These are phyloP conservation scores for Calyptomena viridis DNA, from an alignment of 2,113 vertebrate species.

Conservation along the genomic window DNA sequence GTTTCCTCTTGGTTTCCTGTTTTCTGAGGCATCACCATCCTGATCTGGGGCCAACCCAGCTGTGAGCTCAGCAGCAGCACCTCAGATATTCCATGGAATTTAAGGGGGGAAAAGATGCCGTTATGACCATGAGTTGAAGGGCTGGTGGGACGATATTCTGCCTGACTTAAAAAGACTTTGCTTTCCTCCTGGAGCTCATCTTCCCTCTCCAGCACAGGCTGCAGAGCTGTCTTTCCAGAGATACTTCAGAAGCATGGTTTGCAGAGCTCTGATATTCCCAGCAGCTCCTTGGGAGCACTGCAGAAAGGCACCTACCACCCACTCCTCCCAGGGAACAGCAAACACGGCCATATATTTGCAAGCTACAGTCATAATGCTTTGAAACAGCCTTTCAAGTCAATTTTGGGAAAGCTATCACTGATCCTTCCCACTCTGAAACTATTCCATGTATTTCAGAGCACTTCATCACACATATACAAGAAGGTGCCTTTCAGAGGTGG, in stretches of 20 bases:
- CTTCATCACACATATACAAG: not conserved
- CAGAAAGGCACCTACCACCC: slow-evolving; percentile 3
- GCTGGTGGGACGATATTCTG: not conserved
- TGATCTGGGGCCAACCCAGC: not conserved
- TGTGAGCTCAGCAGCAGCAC: not conserved
- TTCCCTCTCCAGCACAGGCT: not conserved
- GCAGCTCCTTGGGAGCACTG: not conserved
- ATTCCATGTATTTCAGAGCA: not conserved
- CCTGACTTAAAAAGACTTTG: not conserved
- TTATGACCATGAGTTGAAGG: not conserved
- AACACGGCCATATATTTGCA: not conserved
- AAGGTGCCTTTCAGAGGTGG: not conserved
- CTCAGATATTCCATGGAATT: not conserved
- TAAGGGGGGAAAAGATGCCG: not conserved
- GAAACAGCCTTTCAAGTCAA: not conserved
- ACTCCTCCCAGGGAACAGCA: not conserved
- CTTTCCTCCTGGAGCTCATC: not conserved
- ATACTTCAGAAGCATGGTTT: not conserved
- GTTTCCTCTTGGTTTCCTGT: not conserved
- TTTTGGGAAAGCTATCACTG: not conserved
- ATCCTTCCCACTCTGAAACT: not conserved
- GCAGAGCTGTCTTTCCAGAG: not conserved
- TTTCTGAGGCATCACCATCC: not conserved
- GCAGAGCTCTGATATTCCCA: not conserved
- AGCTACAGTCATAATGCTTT: not conserved